Evolutionary conservation across 1,140 invertebrate species (phyloP), one percentile per base, ranked within the genome.

Genomic region (Saccostrea echinata): DNA sequence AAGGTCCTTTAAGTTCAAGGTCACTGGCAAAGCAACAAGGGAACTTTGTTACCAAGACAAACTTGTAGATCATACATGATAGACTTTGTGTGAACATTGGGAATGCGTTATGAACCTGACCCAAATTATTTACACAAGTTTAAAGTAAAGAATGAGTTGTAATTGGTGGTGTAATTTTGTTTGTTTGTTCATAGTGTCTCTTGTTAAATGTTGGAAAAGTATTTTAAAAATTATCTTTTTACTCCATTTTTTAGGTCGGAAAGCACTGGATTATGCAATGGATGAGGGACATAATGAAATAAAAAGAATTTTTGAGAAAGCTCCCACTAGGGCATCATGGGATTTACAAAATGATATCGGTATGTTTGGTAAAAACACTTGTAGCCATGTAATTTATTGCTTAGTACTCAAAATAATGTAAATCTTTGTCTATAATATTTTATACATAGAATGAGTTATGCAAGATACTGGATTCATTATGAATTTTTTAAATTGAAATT

Each of bases 201-300:
- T 43, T 43, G 43, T 43, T 43, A 43, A 43, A 43, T 43, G 6
- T 43, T 1, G 4, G 43, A 43, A 6, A 43, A 43, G 43, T 43
- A 43, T 43, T 43, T 43, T 6, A 3, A 43, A 43, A 43, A 43
- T 43, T 6, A 8, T 43, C 43, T 8, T 43, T 43, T 43, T 43
- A 3, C 1, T 6, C 9, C 43, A 1, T 43, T 84, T 91, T 84
- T 43, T 86, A 93, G 93, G 93, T 81, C 88, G 90, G 33, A 92
- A 86, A 89, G 93, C 93, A 71, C 85, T 93, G 57, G 86, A 88
- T 12, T 92, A 93, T 91, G 92, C 92, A 55, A 52, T 93, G 61
- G 88, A 90, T 53, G 86, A 85, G 8, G 92, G 91, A 3, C 92
- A 93, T 89, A 80, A 85, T 3, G 84, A 91, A 13, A 57, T 94